Base-by-base conservation (phyloP, 2,797 vertebrate species). In the Sebastolobus alascanus region DNA sequence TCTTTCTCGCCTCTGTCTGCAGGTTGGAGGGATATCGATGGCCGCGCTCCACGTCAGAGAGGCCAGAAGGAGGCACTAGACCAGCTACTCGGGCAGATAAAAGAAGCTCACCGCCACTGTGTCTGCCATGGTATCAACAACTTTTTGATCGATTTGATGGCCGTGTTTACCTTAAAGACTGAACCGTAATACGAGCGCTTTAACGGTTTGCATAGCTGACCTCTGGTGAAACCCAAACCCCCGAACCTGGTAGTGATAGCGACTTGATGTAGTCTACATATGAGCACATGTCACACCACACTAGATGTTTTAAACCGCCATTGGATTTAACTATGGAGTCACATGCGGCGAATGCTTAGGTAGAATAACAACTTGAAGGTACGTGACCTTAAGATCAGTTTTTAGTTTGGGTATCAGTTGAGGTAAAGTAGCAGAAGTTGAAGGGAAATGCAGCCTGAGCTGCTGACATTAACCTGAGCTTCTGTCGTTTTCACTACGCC, bases 11-110 rank as follows among this genome's bases (percentile, higher is more conserved):
- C 14, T 84, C 29, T 73, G 2, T 65, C 63, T 83, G 2, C 93
- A 98, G 97, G 96, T 91, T 98, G 97, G 97, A 93, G 97, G 72
- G 97, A 97, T 66, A 93, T 96, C 0, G 97, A 98, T 0, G 96
- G 96, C 4, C 94, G 96, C 0, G 87, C 93, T 0, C 96, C 96
- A 0, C 94, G 97, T 38, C 94, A 96, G 68, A 93, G 93, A 77
- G 96, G 96, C 59, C 96, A 97, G 88, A 96, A 95, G 16, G 97
- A 97, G 87, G 96, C 96, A 7, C 90, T 98, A 55, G 97, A 97
- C 85, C 96, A 96, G 68, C 95, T 98, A 2, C 94, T 98, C 13
- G 90, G 92, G 27, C 96, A 97, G 89, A 96, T 98, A 90, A 98
- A 97, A 90, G 97, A 96, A 0, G 91, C 95, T 64, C 97, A 98